Conservation (phyloP, 2,113 vertebrate species). For the Leptodactylus fuscus region DNA sequence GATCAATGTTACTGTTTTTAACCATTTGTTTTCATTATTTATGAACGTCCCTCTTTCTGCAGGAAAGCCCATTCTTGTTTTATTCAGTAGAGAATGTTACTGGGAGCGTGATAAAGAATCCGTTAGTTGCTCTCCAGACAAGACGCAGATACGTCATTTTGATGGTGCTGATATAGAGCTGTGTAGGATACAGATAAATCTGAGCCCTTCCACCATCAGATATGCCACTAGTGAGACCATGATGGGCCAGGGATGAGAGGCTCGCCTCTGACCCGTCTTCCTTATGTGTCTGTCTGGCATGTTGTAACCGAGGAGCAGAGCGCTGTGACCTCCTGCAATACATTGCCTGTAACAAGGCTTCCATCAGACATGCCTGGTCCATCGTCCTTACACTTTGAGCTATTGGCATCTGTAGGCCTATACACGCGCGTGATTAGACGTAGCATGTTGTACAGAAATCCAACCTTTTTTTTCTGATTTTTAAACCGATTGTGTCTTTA, state of each 20-base stretch:
- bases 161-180: neutral
- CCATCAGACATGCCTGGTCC: neutral
- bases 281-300: neutral
- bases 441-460: conserved; percentile 45
- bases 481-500: conserved; percentile 67
- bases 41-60: neutral
- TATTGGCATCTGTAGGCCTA: neutral
- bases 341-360: neutral
- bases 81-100: neutral
- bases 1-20: conserved; percentile 8
- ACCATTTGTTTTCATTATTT: conserved; percentile 9
- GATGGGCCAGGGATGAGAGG: neutral
- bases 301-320: neutral
- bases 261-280: conserved; percentile 15
- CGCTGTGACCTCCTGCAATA: neutral
- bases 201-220: conserved; percentile 25
- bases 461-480: conserved; percentile 68
- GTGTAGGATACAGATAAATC: conserved; percentile 1
- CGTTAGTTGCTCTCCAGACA: neutral
- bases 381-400: neutral
- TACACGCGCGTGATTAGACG: neutral
- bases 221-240: neutral
- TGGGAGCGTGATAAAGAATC: neutral
- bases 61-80: neutral
- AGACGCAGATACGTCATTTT: neutral